These are phyloP conservation scores for Eubasilissa regina DNA, from an alignment of 1,140 invertebrate species.

Conservation along the genomic window DNA sequence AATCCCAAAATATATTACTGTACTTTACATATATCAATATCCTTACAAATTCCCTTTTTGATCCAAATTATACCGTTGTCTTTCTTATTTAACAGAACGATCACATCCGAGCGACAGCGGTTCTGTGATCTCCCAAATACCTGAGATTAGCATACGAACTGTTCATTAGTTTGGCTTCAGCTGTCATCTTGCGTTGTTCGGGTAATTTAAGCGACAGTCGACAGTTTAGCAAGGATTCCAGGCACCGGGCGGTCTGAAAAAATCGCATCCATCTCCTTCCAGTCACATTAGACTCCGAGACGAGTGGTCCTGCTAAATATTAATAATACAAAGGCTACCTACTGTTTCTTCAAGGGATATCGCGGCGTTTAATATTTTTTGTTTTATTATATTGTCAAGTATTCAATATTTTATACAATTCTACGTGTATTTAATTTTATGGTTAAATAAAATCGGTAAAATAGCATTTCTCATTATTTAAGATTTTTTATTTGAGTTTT, in stretches of 20 bases:
- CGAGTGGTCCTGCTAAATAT: constrained; percentile 17
- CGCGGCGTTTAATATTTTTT: neutral
- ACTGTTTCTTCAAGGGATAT: neutral
- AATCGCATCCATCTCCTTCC: constrained; percentile 16
- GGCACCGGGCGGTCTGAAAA: constrained; percentile 54
- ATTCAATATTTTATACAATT: neutral
- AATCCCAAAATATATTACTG: too few relatives aligned
- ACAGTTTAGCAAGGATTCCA: constrained; percentile 48
- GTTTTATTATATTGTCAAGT: neutral
- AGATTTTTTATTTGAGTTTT: too few relatives aligned
- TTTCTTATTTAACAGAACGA: too few relatives aligned
- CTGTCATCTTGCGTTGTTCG: neutral
- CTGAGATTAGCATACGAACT: neutral
- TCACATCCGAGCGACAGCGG: too few relatives aligned
- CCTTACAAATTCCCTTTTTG: too few relatives aligned
- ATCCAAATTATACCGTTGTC: too few relatives aligned
- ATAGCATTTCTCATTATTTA: neutral
- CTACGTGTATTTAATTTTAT: neutral
- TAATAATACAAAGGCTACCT: constrained; percentile 27
- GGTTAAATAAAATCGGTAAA: neutral
- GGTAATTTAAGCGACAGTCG: constrained; percentile 35
- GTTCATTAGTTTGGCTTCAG: constrained; percentile 20
- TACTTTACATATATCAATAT: too few relatives aligned
- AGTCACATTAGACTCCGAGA: too few relatives aligned
- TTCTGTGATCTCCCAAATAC: too few relatives aligned